Base-by-base conservation (phyloP, 2,888 invertebrate genomes). In the Dioctria linearis region DNA sequence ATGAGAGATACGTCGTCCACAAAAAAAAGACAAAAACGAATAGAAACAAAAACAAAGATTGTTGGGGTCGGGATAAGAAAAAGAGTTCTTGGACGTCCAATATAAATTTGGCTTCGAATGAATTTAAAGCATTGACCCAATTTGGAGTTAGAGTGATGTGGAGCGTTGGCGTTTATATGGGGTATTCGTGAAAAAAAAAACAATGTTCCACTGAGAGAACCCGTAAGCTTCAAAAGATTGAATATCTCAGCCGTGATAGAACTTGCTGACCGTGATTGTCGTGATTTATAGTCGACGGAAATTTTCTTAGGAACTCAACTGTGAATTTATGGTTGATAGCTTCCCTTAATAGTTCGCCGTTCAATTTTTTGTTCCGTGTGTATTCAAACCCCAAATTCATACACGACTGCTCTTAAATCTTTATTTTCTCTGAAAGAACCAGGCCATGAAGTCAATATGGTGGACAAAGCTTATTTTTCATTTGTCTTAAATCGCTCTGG, bases 301-400 rank as follows among this genome's bases (percentile, higher is more conserved):
- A 73, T 73, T 73, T 51, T 73, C 51, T 59, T 54, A 51, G 59
- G n/a, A 73, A 73, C 59, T 57, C 73, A 57, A 73, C 73, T 42
- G 73, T 57, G 73, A 73, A 73, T 73, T 73, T 73, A 73, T 73
- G 73, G 73, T 73, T 73, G 73, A 73, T 73, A 73, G 73, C 73
- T 73, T 57, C 40, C 42, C 59, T 59, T 73, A 73, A 73, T 73
- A 73, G 73, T 73, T 37, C 57, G 25, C 40, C 43, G 73, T 42
- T 73, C 25, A 9, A 40, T 73, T 73, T 71, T 73, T 73, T 51
- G n/a, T 51, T 13, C 73, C 59, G 13, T 40, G 5, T n/a, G 37
- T 57, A 40, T 42, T 66, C 25, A 25, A 25, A 25, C 25, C 25
- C 25, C 25, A 25, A 25, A 25, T 25, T 25, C 25, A 25, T 25